Conservation (phyloP, 2,888 invertebrate genomes). For the Ernsta delagoae region DNA sequence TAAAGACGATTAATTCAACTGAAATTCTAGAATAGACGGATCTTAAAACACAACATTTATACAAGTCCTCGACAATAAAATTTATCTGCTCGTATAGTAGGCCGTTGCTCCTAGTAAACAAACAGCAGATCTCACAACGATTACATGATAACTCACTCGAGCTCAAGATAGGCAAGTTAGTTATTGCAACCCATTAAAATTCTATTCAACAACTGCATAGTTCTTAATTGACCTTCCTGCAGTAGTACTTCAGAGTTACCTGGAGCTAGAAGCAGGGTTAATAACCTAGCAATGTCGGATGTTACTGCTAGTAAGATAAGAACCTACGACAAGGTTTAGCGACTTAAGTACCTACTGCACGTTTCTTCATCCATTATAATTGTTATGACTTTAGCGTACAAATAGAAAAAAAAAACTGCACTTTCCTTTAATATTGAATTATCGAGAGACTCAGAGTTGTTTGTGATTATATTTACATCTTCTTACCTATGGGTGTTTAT, state of each 20-base stretch:
- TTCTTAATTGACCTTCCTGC: background rate
- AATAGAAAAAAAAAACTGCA: too few species aligned
- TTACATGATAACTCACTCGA: slow-evolving; percentile 4
- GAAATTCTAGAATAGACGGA: background rate
- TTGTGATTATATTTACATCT: too few species aligned
- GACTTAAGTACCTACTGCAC: background rate
- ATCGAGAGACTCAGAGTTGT: too few species aligned
- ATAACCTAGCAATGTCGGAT: background rate
- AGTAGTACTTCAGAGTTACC: background rate
- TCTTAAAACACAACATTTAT: background rate
- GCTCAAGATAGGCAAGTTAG: background rate
- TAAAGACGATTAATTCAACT: too few species aligned
- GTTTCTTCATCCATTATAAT: background rate
- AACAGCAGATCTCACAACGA: slow-evolving; percentile 4
- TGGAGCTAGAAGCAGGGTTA: background rate
- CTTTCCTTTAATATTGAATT: too few species aligned
- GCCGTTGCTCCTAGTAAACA: background rate
- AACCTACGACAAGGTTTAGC: slow-evolving; percentile 1
- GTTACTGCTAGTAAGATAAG: background rate
- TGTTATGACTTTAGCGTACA: too few species aligned
- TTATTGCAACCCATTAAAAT: background rate
- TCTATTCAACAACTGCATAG: background rate
- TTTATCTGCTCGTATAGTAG: slow-evolving; percentile 4
- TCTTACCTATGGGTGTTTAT: too few species aligned
- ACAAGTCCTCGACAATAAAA: background rate